Conservation (phyloP, 2,797 vertebrate species). For the Squalus acanthias region DNA sequence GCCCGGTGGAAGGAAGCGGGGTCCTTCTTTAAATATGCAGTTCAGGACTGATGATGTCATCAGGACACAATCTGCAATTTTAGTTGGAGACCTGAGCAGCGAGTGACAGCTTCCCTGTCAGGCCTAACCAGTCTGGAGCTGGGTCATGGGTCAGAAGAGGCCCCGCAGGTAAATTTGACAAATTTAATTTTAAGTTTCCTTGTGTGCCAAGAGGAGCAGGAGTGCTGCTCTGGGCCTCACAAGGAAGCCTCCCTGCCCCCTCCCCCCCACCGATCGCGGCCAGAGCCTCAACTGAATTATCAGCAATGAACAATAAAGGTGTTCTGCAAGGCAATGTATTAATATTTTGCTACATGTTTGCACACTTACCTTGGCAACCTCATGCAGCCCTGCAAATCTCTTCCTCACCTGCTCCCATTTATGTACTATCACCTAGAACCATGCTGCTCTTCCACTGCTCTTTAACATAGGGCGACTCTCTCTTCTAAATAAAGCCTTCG, state of each 20-base stretch:
- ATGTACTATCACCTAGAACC: background rate
- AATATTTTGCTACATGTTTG: background rate
- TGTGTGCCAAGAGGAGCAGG: background rate
- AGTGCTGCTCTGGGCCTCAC: background rate
- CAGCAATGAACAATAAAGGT: background rate
- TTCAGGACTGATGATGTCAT: background rate
- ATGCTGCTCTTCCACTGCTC: background rate
- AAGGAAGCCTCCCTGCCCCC: background rate
- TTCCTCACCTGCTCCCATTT: background rate
- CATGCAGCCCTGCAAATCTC: background rate
- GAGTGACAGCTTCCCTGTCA: background rate
- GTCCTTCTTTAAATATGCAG: background rate
- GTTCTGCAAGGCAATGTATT: background rate
- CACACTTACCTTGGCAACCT: background rate
- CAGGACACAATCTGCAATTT: background rate
- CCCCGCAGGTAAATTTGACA: background rate
- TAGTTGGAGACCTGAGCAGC: background rate
- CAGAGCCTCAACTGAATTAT: background rate
- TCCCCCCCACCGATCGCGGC: background rate
- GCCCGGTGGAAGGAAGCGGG: background rate
- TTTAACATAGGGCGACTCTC: background rate
- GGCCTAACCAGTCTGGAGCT: background rate
- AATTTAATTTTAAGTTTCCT: background rate
- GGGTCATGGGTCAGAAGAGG: background rate
- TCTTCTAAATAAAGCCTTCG: background rate